Percentiles rank a stretch among this genome's conserved stretches.
Evolutionary conservation across 2,113 vertebrate genomes (phyloP).

Genomic region (Verasper variegatus): DNA sequence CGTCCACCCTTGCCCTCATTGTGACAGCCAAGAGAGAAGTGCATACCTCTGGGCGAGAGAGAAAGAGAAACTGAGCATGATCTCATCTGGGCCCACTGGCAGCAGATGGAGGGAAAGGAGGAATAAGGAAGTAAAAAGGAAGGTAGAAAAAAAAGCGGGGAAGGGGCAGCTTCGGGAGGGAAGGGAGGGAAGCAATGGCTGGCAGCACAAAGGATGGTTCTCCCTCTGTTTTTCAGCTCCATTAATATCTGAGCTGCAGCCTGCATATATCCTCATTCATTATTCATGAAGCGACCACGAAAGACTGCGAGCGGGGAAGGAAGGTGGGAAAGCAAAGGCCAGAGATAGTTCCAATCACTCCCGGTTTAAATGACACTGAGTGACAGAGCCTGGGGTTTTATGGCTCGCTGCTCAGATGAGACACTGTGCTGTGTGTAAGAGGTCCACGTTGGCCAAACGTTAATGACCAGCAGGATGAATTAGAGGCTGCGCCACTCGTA

Average conservation of each 20-base stretch:
- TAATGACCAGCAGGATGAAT: constrained; percentile 94
- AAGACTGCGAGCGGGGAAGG: constrained; percentile 67
- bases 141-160: constrained; percentile 24
- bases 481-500: constrained; percentile 79
- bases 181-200: constrained; percentile 71
- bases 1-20: constrained; percentile 49
- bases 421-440: constrained; percentile 87
- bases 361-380: constrained; percentile 96
- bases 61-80: constrained; percentile 41
- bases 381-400: constrained; percentile 94
- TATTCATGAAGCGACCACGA: constrained; percentile 95
- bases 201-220: constrained; percentile 82
- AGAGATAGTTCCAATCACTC: constrained; percentile 94
- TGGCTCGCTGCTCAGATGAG: constrained; percentile 77
- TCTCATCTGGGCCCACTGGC: constrained; percentile 42
- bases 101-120: constrained; percentile 40
- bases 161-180: constrained; percentile 67
- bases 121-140: constrained; percentile 41
- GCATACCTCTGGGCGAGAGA: constrained; percentile 40
- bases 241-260: constrained; percentile 90
- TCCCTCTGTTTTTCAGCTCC: constrained; percentile 88
- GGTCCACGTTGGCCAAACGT: constrained; percentile 88
- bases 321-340: constrained; percentile 90
- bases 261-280: constrained; percentile 95
- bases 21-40: constrained; percentile 47